phyloP scores from a whole-genome alignment of 2,797 vertebrate genomes.

The Karalla daura region DNA sequence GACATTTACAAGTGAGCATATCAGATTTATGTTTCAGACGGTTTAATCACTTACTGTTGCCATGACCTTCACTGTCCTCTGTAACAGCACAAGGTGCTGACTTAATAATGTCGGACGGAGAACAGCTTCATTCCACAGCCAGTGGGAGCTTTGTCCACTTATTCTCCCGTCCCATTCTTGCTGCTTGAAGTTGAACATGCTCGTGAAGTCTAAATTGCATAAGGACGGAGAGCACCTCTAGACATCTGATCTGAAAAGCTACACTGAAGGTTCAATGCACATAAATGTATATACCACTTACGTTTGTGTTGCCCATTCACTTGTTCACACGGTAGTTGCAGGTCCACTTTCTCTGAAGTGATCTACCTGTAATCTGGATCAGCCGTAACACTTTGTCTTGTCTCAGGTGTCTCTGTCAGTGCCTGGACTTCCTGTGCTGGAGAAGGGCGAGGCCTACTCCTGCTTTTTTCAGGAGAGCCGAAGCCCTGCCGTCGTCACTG shows the following conservation, averaged over 20 bases:
- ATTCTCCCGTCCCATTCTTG: too few relatives aligned
- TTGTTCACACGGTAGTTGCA: too few relatives aligned
- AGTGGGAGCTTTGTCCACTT: neutral
- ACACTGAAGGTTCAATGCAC: neutral
- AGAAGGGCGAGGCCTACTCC: constrained; percentile 88
- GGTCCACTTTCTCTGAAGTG: neutral
- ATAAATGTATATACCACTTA: neutral
- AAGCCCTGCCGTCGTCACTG: constrained; percentile 86
- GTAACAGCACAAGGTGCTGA: constrained; percentile 14
- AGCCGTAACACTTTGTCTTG: neutral
- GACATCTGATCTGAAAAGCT: neutral
- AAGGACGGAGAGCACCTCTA: neutral
- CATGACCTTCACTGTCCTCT: constrained; percentile 22
- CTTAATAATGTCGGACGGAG: neutral
- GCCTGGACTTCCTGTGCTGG: constrained; percentile 87
- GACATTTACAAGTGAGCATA: constrained; percentile 25
- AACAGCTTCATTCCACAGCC: neutral
- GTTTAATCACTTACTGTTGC: constrained; percentile 20
- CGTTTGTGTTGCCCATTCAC: neutral
- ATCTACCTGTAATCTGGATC: neutral
- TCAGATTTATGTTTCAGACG: constrained; percentile 28
- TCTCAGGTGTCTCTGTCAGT: constrained; percentile 90
- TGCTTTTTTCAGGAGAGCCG: constrained; percentile 89
- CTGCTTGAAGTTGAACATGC: too few relatives aligned
- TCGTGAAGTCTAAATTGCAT: too few relatives aligned